These are phyloP conservation scores for Leptosomus discolor DNA, from an alignment of 2,113 vertebrate species.

Conservation along the genomic window DNA sequence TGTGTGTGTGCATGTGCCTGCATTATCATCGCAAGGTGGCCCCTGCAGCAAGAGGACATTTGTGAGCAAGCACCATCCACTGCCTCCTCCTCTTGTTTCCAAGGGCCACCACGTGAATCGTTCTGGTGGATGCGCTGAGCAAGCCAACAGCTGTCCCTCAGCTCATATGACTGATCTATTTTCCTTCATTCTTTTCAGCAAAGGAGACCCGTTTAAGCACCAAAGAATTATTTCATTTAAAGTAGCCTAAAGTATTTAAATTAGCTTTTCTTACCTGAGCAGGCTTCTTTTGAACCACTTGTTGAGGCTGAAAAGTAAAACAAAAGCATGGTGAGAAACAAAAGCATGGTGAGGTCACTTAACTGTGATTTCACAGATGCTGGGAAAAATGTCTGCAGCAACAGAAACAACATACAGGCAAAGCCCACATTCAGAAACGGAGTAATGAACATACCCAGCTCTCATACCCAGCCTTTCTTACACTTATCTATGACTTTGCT, in stretches of 20 bases:
- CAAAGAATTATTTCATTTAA: neutral
- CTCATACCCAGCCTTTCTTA: neutral
- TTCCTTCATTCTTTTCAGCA: neutral
- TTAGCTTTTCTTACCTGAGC: slow-evolving; percentile 83
- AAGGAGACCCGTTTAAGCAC: neutral
- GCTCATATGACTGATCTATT: fast-evolving
- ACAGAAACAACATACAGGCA: neutral
- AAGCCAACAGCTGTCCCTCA: neutral
- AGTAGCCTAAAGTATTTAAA: neutral
- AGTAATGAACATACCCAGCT: neutral
- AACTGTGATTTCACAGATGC: neutral
- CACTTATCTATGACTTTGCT: neutral
- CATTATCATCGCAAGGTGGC: neutral
- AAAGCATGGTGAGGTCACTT: neutral
- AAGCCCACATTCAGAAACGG: neutral
- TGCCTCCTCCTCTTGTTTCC: neutral
- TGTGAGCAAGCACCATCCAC: neutral
- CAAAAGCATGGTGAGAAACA: neutral
- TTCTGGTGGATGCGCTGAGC: neutral
- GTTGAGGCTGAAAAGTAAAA: slow-evolving; percentile 85
- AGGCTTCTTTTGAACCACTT: slow-evolving; percentile 92
- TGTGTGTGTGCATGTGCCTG: neutral
- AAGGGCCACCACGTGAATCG: fast-evolving
- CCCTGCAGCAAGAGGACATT: neutral
- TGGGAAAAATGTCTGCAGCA: neutral